These are phyloP conservation scores for Burhinus bistriatus DNA, from an alignment of 2,113 vertebrate genomes.

Conservation along the genomic window DNA sequence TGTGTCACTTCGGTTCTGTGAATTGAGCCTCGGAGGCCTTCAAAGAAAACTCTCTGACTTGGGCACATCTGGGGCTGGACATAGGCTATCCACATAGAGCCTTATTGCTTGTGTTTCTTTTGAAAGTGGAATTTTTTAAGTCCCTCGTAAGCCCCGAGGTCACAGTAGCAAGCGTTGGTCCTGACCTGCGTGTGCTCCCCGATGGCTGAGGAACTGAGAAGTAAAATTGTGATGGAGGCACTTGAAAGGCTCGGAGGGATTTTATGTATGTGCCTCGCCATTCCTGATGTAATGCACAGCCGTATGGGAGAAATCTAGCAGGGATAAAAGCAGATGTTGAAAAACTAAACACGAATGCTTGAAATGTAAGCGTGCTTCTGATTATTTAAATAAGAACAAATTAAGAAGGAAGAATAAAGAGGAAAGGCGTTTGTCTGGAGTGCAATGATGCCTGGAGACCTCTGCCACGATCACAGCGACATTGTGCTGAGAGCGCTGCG, in stretches of 20 bases:
- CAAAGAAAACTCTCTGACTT: neutral
- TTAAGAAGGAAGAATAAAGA: conserved; percentile 4
- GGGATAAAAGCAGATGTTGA: neutral
- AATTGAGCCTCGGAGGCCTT: neutral
- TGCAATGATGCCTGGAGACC: neutral
- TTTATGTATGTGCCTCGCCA: neutral
- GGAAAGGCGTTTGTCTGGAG: neutral
- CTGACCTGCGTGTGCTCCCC: neutral
- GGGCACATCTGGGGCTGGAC: neutral
- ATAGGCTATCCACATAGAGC: neutral
- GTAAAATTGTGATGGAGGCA: neutral
- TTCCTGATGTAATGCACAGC: neutral
- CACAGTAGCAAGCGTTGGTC: neutral
- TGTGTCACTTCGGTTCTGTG: neutral
- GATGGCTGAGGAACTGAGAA: neutral
- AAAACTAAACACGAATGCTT: neutral
- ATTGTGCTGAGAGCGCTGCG: neutral
- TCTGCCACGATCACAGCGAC: neutral
- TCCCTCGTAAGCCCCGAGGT: neutral
- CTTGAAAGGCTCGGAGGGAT: neutral
- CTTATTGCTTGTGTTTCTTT: neutral
- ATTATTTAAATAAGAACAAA: conserved; percentile 25
- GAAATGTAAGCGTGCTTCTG: neutral
- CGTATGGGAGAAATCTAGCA: neutral
- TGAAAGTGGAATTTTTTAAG: neutral